Base-by-base conservation (phyloP, 2,797 vertebrate species). In the Tachyglossus aculeatus region DNA sequence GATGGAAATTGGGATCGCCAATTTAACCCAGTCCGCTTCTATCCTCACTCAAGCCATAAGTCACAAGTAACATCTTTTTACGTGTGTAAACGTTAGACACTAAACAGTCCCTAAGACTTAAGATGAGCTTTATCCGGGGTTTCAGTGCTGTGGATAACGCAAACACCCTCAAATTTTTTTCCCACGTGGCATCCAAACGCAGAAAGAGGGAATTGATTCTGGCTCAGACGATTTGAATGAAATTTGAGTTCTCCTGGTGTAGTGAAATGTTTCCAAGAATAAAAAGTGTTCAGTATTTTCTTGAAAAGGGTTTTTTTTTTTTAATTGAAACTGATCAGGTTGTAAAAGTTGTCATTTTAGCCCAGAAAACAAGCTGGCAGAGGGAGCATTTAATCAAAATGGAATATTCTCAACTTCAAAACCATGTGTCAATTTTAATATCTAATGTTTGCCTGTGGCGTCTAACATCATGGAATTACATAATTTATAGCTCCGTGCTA, bases 291-390 rank as follows among this genome's bases (percentile, higher is more conserved):
- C 61, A 48, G 0, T 74, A n/a, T 67, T 62, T 69, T 77, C 78
- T 66, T 63, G 14, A 55, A 76, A 68, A 74, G 51, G 50, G 11
- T 58, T 53, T 25, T 21, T 69, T 53, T 68, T 18, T 65, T 71
- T 69, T 62, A 60, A 73, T 1, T 29, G 31, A 27, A 27, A 27
- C 16, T 13, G 16, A 18, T 73, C 62, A 83, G 45, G 71, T 71
- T 53, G 63, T 69, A 74, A 69, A 76, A 38, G 58, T 21, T 78
- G 82, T 82, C 84, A 81, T 86, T 84, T 82, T 57, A 78, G 48
- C 77, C 78, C 68, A 68, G 36, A 40, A 27, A 58, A 65, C 59
- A 73, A n/a, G n/a, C n/a, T n/a, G n/a, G n/a, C n/a, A n/a, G n/a
- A n/a, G n/a, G n/a, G n/a, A n/a, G n/a, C n/a, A n/a, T n/a, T n/a